These are phyloP conservation scores for Dryococelus australis DNA, from an alignment of 2,888 invertebrate genomes.

Conservation along the genomic window DNA sequence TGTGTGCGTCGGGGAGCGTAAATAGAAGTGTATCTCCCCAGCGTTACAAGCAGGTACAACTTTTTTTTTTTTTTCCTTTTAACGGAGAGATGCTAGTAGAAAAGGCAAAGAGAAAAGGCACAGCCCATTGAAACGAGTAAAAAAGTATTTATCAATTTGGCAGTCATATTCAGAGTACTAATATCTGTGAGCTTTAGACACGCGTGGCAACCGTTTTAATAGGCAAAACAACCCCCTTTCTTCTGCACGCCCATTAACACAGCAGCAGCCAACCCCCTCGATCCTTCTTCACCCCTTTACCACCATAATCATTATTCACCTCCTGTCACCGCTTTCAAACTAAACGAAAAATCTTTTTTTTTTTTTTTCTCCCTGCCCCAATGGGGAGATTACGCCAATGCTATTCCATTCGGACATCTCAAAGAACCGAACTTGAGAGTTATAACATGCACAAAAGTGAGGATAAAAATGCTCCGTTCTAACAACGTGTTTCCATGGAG, in stretches of 20 bases:
- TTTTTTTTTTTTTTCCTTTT: background rate
- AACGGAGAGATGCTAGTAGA: background rate
- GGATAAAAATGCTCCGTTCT: background rate
- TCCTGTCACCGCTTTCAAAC: background rate
- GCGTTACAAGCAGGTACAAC: background rate
- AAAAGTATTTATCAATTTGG: constrained; percentile 9
- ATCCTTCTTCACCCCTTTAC: background rate
- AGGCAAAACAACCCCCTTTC: background rate
- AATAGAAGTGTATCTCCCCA: background rate
- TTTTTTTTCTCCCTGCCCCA: background rate
- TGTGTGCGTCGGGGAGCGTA: background rate
- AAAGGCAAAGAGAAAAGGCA: background rate
- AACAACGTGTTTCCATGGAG: background rate
- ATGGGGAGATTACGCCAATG: background rate
- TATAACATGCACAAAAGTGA: background rate
- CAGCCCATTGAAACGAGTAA: background rate
- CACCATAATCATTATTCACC: background rate
- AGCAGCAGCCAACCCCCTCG: background rate
- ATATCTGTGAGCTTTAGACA: background rate
- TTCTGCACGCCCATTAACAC: background rate
- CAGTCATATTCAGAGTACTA: background rate
- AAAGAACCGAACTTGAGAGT: background rate
- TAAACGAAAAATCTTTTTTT: background rate
- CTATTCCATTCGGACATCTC: constrained; percentile 8
- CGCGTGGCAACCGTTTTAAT: background rate